Conservation (phyloP, 2,888 invertebrate species). For the Drosophila picticornis region DNA sequence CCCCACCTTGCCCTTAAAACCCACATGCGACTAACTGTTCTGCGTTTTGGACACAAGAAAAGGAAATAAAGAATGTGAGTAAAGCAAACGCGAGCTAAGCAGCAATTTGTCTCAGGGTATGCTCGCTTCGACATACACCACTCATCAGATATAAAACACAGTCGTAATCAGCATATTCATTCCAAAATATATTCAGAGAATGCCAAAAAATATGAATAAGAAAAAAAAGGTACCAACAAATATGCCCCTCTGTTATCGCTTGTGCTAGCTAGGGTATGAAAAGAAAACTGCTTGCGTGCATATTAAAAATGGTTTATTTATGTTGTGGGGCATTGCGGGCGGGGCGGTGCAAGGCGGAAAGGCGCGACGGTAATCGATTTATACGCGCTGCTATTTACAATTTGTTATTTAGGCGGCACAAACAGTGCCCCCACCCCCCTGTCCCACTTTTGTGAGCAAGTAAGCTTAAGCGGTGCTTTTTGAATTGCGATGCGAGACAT, state of each 20-base stretch:
- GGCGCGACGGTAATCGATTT: slow-evolving; percentile 70
- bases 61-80: slow-evolving; percentile 45
- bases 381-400: slow-evolving; percentile 74
- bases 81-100: slow-evolving; percentile 30
- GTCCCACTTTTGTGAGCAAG: slow-evolving; percentile 2
- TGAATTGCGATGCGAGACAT: slow-evolving; percentile 47
- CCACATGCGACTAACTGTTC: slow-evolving; percentile 12
- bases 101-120: not conserved
- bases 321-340: slow-evolving; percentile 21
- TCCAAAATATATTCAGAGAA: not conserved
- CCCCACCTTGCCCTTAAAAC: not conserved
- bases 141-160: not conserved
- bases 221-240: not conserved
- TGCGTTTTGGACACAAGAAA: slow-evolving; percentile 15
- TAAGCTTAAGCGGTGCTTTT: slow-evolving; percentile 33
- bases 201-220: not conserved
- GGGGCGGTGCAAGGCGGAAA: not conserved
- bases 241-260: not conserved
- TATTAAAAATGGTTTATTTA: slow-evolving; percentile 80
- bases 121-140: not conserved
- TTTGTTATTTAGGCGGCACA: slow-evolving; percentile 65
- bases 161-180: not conserved
- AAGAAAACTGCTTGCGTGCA: slow-evolving; percentile 62
- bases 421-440: not conserved
- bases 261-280: slow-evolving; percentile 19